Base-by-base conservation (phyloP, 2,888 invertebrate genomes). In the Lymantria monacha region DNA sequence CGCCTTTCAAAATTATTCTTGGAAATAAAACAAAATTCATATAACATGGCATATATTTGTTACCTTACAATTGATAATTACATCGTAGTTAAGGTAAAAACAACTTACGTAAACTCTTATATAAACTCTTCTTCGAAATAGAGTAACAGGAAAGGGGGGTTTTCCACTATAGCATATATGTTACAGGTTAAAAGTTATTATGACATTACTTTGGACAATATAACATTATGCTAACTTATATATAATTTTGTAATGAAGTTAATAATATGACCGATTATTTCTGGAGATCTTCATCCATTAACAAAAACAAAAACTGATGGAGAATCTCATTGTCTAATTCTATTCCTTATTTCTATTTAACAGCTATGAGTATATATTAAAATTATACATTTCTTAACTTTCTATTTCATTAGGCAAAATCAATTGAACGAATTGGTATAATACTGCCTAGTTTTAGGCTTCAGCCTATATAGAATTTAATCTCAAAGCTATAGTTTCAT, bases 11-110 rank as follows among this genome's bases (percentile, higher is more conserved):
- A n/a, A n/a, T n/a, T 33, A 7, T 10, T 33, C 9, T 10, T 5
- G 1, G 33, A 3, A 33, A 33, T 33, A 33, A 33, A 33, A 33
- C 33, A 5, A 33, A 33, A 33, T 33, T 33, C 33, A 43, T 55
- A 48, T 71, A 82, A 85, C 85, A 87, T 86, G 85, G 85, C 85
- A 81, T 83, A 69, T 85, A 69, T 85, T 84, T 83, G 85, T 77
- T 83, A 70, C 75, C 72, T 76, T 76, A 69, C 45, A 62, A 76
- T 72, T 69, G 70, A 68, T 64, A 64, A 67, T 56, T 65, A 63
- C 46, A 58, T 57, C 22, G 13, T 51, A 48, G 46, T 40, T 50
- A 15, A 15, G 9, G 14, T 15, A 3, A 43, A 44, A 37, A 13
- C n/a, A 42, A 30, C 44, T 13, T 42, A 36, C 53, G 54, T 3